A percentile compares a stretch with the other conserved stretches of the same genome.
These are phyloP conservation scores for Daubentonia madagascariensis DNA, from an alignment of 2,113 vertebrate species.

Conservation along the genomic window DNA sequence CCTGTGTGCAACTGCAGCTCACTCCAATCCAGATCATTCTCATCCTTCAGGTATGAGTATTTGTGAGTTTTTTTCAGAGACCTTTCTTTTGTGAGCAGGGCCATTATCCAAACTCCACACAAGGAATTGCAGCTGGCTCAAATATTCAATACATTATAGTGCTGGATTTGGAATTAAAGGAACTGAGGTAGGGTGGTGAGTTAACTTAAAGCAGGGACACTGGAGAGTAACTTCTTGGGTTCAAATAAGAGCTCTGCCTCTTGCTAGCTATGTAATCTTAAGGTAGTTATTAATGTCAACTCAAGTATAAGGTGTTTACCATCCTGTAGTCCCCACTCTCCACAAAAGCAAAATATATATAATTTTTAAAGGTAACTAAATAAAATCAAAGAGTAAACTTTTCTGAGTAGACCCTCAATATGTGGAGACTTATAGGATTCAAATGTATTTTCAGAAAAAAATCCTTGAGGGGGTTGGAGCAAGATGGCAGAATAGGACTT, in stretches of 20 bases:
- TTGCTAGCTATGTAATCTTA: background rate
- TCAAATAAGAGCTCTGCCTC: background rate
- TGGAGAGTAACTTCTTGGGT: background rate
- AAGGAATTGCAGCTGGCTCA: background rate
- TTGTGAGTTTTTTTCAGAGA: background rate
- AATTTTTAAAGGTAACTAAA: too few species aligned
- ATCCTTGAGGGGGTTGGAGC: too few species aligned
- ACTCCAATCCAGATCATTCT: background rate
- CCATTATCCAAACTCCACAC: background rate
- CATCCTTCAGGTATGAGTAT: background rate
- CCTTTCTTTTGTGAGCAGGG: background rate
- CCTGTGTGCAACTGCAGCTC: background rate
- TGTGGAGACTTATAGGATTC: too few species aligned
- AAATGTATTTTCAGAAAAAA: too few species aligned
- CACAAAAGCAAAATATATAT: too few species aligned
- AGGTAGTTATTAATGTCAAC: background rate
- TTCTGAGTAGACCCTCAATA: too few species aligned
- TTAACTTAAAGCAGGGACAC: background rate
- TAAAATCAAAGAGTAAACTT: too few species aligned
- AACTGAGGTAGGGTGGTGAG: background rate
- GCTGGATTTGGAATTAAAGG: background rate
- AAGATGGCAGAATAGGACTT: too few species aligned
- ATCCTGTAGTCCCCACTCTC: too few species aligned
- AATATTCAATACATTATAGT: background rate
- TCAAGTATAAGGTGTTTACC: too few species aligned